Evolutionary conservation across 2,797 vertebrate genomes (phyloP).

Genomic region (Simalia tracyae): DNA sequence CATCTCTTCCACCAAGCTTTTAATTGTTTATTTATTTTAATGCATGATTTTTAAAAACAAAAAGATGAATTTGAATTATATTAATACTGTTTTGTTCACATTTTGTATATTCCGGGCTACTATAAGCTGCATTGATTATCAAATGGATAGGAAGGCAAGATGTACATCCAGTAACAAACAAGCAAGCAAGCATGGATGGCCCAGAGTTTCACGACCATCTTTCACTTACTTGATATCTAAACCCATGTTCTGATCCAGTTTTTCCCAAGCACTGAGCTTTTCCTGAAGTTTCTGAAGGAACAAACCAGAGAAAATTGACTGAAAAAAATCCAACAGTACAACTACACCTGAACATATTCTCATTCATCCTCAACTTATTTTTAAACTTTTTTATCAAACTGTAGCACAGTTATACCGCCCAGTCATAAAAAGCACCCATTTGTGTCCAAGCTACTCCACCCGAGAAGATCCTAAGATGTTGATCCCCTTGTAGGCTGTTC

Average conservation of each 20-base stretch:
- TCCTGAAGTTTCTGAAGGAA: slow-evolving; percentile 77
- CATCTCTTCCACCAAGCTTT: no score
- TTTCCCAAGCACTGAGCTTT: slow-evolving; percentile 89
- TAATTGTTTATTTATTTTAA: no score
- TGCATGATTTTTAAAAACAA: no score
- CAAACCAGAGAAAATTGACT: slow-evolving; percentile 34
- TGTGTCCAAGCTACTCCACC: not conserved
- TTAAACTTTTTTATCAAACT: not conserved
- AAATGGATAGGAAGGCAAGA: no score
- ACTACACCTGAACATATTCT: not conserved
- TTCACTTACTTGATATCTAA: slow-evolving; percentile 86
- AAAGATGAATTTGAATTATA: no score
- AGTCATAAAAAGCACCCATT: no score
- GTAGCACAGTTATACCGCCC: not conserved
- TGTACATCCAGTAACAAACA: not conserved
- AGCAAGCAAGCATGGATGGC: not conserved
- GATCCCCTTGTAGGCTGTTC: not conserved
- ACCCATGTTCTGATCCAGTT: slow-evolving; percentile 83
- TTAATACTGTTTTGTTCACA: no score
- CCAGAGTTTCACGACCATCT: not conserved
- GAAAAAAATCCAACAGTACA: not conserved
- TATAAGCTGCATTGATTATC: no score
- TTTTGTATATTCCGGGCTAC: no score
- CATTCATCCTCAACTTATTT: not conserved
- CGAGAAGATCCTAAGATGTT: not conserved